Evolutionary conservation across 2,888 invertebrate genomes (phyloP).

Genomic region (Strigamia crassipes): DNA sequence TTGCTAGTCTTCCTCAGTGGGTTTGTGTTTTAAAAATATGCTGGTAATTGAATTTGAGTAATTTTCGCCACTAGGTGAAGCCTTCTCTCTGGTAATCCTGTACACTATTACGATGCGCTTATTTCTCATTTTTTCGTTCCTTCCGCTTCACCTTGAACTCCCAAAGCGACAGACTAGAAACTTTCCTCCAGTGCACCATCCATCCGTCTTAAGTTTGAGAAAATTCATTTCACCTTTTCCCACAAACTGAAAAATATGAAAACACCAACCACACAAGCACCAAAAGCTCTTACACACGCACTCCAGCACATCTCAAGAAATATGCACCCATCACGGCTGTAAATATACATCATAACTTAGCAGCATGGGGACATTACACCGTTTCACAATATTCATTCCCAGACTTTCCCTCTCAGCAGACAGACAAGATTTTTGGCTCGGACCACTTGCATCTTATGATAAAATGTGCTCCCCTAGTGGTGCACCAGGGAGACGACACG

Average conservation of each 20-base stretch:
- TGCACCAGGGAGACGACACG: neutral
- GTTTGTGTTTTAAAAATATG: too few relatives aligned
- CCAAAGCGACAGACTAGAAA: neutral
- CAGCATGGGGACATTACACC: neutral
- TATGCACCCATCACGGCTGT: neutral
- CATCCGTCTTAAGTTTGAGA: neutral
- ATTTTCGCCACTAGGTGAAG: too few relatives aligned
- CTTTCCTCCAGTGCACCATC: neutral
- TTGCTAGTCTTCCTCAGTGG: too few relatives aligned
- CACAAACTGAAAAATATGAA: neutral
- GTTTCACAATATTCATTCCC: neutral
- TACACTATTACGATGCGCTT: too few relatives aligned
- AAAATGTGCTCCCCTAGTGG: neutral
- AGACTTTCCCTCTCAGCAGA: neutral
- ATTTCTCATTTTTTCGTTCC: neutral
- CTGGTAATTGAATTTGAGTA: too few relatives aligned
- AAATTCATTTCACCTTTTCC: slow-evolving; percentile 18
- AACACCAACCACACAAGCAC: neutral
- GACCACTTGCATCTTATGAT: slow-evolving; percentile 10
- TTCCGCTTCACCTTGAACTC: neutral
- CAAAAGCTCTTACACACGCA: slow-evolving; percentile 10
- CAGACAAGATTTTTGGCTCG: slow-evolving; percentile 14
- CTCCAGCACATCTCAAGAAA: neutral
- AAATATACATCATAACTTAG: slow-evolving; percentile 30
- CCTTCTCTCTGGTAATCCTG: too few relatives aligned